Evolutionary conservation across 1,140 invertebrate species (phyloP).

Genomic region (Drosophila sturtevanti): DNA sequence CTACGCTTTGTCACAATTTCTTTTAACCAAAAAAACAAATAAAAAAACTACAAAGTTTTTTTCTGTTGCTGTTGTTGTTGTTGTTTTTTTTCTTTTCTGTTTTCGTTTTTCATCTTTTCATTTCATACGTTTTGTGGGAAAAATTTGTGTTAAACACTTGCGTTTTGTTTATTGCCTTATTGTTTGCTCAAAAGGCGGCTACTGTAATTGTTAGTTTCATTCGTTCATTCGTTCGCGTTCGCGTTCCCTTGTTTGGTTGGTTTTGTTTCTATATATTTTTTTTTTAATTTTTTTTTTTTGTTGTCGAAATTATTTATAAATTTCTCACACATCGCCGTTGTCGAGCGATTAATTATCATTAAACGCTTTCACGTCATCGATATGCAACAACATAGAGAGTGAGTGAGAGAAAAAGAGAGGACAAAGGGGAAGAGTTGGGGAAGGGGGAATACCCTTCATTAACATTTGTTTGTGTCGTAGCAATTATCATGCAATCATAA

Average conservation of each 20-base stretch:
- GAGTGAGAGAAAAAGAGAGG: background rate
- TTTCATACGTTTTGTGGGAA: slow-evolving; percentile 58
- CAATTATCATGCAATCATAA: slow-evolving; percentile 66
- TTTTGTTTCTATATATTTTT: slow-evolving; percentile 17
- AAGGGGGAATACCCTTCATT: slow-evolving; percentile 37
- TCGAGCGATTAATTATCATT: slow-evolving; percentile 65
- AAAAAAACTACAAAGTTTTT: background rate
- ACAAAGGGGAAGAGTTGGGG: background rate
- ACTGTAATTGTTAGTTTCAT: slow-evolving; percentile 38
- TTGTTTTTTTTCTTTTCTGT: background rate
- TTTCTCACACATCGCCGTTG: slow-evolving; percentile 62
- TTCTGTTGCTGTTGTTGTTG: background rate
- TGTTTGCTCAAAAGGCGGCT: slow-evolving; percentile 5
- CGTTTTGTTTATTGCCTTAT: slow-evolving; percentile 9
- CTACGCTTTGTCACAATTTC: slow-evolving; percentile 17
- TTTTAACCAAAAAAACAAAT: background rate
- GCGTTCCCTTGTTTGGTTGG: slow-evolving; percentile 3
- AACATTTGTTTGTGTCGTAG: slow-evolving; percentile 51
- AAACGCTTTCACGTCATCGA: slow-evolving; percentile 66
- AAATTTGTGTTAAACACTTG: slow-evolving; percentile 26
- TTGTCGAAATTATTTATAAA: slow-evolving; percentile 64
- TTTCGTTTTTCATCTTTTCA: slow-evolving; percentile 5
- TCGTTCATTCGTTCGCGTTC: slow-evolving; percentile 14
- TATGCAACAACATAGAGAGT: slow-evolving; percentile 10
- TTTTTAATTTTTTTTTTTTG: slow-evolving; percentile 15